A percentile compares a stretch with the other conserved stretches of the same genome.
Conservation (phyloP, 2,888 invertebrate species). For the Leucoptera coffeella region DNA sequence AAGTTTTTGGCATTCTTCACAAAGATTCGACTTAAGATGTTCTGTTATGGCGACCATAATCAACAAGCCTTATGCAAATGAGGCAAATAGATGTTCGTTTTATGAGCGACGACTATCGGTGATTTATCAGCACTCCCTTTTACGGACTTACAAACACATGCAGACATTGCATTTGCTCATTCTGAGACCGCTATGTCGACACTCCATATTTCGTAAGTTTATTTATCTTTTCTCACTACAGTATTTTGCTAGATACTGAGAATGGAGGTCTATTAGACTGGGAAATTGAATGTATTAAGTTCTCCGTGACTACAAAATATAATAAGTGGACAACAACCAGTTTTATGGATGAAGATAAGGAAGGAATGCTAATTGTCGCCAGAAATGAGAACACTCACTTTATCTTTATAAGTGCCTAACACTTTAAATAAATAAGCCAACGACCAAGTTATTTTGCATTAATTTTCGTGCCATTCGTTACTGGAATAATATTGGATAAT, state of each 20-base stretch:
- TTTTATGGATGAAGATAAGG: constrained; percentile 30
- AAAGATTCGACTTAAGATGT: constrained; percentile 14
- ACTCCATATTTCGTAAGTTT: constrained; percentile 17
- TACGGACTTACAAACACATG: constrained; percentile 16
- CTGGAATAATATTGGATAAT: too few species aligned
- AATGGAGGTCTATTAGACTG: too few species aligned
- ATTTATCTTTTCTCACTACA: constrained; percentile 11
- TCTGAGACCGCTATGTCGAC: constrained; percentile 16
- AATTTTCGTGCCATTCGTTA: too few species aligned
- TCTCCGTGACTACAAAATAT: too few species aligned
- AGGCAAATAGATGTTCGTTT: constrained; percentile 27
- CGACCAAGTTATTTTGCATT: too few species aligned
- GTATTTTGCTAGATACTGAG: too few species aligned
- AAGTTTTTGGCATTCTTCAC: constrained; percentile 28
- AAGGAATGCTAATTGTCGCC: constrained; percentile 43
- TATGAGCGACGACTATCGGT: constrained; percentile 21
- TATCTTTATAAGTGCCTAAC: constrained; percentile 19
- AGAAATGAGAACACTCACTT: constrained; percentile 32
- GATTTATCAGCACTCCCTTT: constrained; percentile 24
- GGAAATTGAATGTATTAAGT: too few species aligned
- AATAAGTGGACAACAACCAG: constrained; percentile 7
- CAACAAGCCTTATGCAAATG: constrained; percentile 36
- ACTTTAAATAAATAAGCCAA: too few species aligned
- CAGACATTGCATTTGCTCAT: constrained; percentile 19
- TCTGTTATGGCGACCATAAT: constrained; percentile 16